Base-by-base conservation (phyloP, 2,888 invertebrate species). In the Bellardia bayeri region DNA sequence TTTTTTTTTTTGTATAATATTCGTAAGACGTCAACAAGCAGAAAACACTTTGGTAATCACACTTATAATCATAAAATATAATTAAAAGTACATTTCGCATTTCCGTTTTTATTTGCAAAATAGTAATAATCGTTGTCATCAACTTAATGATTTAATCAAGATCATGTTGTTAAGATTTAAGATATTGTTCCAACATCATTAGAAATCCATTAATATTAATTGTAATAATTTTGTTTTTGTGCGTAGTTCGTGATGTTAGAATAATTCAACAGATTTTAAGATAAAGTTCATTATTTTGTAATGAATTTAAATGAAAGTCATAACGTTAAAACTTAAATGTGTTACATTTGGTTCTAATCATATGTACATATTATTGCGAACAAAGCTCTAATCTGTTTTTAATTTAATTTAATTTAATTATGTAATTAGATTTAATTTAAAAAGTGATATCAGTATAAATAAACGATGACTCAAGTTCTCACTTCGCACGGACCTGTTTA, bases 151-250 rank as follows among this genome's bases (percentile, higher is more conserved):
- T 54, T 30, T 5, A 42, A 74, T 75, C 74, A 49, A 75, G 61
- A 74, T 23, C 74, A 74, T 49, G n/a, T 30, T 45, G 45, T 33
- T 40, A 16, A 14, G 9, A 8, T 11, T 45, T 45, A 11, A 45
- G 11, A 30, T 56, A 30, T 72, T n/a, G 5, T 63, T 42, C 13
- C 3, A 51, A 9, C 23, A 63, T 75, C 76, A 78, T 78, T 78
- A 78, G 42, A 78, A 78, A 78, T 56, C 54, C 66, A 78, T 78
- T 78, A 54, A 54, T 78, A 51, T 37, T 40, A 51, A 64, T 54
- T 64, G 16, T 13, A 40, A 40, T 42, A 45, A 45, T 40, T 33
- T 63, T 9, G 37, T 6, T 37, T 54, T 54, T 54, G 14, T 3
- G 9, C n/a, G 51, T n/a, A n/a, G 11, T 37, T 64, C 64, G 37